Base-by-base conservation (phyloP, 1,140 invertebrate genomes). In the Sminthurides bifidus region DNA sequence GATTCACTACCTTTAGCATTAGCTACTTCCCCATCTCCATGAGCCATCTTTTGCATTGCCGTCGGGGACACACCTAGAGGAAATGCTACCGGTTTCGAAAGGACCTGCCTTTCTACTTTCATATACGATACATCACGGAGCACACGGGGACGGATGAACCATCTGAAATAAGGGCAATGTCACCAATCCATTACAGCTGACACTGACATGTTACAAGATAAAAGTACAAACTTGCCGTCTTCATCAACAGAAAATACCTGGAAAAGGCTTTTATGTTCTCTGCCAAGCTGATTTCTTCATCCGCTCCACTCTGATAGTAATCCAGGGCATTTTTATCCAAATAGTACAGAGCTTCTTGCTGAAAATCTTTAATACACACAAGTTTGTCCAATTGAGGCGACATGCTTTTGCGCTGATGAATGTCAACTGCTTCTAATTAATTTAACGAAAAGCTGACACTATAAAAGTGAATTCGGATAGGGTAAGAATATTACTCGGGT, bases 41-140 rank as follows among this genome's bases (percentile, higher is more conserved):
- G 84, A 0, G 91, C 89, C 86, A 97, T 85, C 65, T 78, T 79
- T 67, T 95, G 92, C 86, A 94, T 91, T 0, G 91, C 91, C 3
- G 88, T 87, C 1, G 92, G 90, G 0, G 92, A 81, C 49, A 96
- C 81, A 3, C 87, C 89, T 24, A 95, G 70, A 0, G 92, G 92
- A 74, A 88, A 81, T 2, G 77, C 73, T 17, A 92, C 74, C 52
- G 45, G 48, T 37, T 79, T 64, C 0, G 85, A 85, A 12, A 91
- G 69, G 23, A 85, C 71, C 0, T 72, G 79, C 2, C 81, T 83
- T 8, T 71, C 70, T 8, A 82, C 70, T 57, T 83, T 75, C 51
- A 81, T 70, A 23, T 75, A 72, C 0, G 78, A 79, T 0, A 93
- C 84, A 71, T 93, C 81, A 24, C 80, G 72, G 35, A 96, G 72